Conservation (phyloP, 1,140 invertebrate species). For the Habropoda laboriosa region DNA sequence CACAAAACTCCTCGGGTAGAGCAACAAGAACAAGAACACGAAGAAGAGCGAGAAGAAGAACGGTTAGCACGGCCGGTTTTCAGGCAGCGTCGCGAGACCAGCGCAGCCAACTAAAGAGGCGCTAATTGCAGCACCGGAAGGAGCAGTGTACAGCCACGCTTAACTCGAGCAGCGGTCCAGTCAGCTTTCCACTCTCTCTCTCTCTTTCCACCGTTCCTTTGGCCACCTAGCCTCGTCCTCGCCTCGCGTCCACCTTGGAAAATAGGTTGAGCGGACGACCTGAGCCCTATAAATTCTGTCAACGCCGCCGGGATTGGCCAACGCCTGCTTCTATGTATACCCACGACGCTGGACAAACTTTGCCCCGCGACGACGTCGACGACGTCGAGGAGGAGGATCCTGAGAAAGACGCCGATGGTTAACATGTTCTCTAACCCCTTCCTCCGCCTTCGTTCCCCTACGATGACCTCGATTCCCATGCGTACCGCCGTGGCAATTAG, state of each 20-base stretch:
- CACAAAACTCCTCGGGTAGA: too few species aligned
- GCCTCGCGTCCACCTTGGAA: conserved; percentile 32
- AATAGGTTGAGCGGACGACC: conserved; percentile 57
- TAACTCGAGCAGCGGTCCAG: conserved; percentile 50
- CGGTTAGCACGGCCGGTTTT: conserved; percentile 3
- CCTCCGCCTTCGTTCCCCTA: not conserved
- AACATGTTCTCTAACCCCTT: too few species aligned
- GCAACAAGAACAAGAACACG: not conserved
- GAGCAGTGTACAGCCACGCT: conserved; percentile 52
- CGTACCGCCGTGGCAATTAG: conserved; percentile 58
- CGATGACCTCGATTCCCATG: conserved; percentile 55
- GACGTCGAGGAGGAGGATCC: not conserved
- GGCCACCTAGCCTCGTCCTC: conserved; percentile 13
- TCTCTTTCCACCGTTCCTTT: not conserved
- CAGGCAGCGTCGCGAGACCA: conserved; percentile 17
- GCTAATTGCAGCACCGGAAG: conserved; percentile 61
- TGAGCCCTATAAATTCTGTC: conserved; percentile 62
- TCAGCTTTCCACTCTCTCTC: not conserved
- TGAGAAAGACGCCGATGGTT: conserved; percentile 23
- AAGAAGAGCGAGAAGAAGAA: conserved; percentile 32
- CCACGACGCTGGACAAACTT: conserved; percentile 57
- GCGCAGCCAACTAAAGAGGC: conserved; percentile 56
- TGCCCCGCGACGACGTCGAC: conserved; percentile 1
- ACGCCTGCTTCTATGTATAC: conserved; percentile 48
- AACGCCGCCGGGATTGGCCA: conserved; percentile 44